phyloP scores from a whole-genome alignment of 2,113 vertebrate genomes.

The Anhinga anhinga region DNA sequence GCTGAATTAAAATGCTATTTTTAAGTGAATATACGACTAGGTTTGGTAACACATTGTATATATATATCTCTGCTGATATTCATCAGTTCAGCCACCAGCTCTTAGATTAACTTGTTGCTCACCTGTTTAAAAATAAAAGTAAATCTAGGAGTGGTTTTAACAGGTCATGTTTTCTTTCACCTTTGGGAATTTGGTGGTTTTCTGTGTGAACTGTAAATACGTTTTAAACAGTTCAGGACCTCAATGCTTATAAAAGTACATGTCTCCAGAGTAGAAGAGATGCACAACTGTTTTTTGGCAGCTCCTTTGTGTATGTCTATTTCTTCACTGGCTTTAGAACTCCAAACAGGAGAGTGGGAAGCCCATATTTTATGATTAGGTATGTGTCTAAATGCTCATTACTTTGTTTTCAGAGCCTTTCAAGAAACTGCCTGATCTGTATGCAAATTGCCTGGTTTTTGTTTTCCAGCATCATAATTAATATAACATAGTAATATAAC shows the following conservation, averaged over 20 bases:
- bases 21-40: neutral
- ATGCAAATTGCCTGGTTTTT: neutral
- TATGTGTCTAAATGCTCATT: neutral
- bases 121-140: neutral
- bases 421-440: neutral
- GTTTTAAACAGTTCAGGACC: neutral
- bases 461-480: neutral
- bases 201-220: neutral
- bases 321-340: neutral
- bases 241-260: neutral
- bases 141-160: neutral
- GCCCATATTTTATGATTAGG: neutral
- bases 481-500: neutral
- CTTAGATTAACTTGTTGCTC: neutral
- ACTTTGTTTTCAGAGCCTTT: neutral
- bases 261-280: neutral
- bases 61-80: neutral
- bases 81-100: neutral
- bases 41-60: neutral
- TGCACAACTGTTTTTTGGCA: neutral
- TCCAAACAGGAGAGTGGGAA: neutral
- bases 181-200: neutral
- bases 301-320: neutral
- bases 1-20: neutral
- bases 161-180: neutral